Conservation (phyloP, 1,140 invertebrate species). For the Achroia grisella region DNA sequence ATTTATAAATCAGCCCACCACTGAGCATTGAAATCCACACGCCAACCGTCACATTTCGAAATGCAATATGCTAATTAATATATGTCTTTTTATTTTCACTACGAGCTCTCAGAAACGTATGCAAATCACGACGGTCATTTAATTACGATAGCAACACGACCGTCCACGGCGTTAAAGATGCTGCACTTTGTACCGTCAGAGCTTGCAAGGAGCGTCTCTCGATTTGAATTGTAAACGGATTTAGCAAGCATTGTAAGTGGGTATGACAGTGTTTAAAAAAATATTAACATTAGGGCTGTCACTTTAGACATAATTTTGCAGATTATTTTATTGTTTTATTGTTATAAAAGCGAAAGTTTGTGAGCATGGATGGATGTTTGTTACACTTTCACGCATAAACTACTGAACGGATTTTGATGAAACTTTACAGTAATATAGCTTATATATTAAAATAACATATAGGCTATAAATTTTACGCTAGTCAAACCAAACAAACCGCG, state of each 20-base stretch:
- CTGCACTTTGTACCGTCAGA: slow-evolving; percentile 63
- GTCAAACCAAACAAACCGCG: too few species aligned
- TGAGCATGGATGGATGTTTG: too few species aligned
- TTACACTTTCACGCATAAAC: too few species aligned
- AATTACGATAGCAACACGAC: slow-evolving; percentile 66
- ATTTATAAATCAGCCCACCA: slow-evolving; percentile 51
- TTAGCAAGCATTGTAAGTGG: slow-evolving; percentile 43
- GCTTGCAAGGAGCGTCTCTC: slow-evolving; percentile 25
- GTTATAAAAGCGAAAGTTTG: too few species aligned
- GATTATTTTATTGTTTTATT: too few species aligned
- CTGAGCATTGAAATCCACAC: slow-evolving; percentile 55
- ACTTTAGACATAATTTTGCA: slow-evolving; percentile 1
- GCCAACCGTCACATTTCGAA: slow-evolving; percentile 68
- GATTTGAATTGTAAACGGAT: slow-evolving; percentile 62
- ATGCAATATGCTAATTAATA: slow-evolving; percentile 73
- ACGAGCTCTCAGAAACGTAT: slow-evolving; percentile 65
- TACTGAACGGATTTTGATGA: too few species aligned
- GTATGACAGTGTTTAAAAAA: slow-evolving; percentile 44
- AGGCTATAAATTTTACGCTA: too few species aligned
- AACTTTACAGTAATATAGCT: too few species aligned
- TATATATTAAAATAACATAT: too few species aligned
- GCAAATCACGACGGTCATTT: slow-evolving; percentile 61
- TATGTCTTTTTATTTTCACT: slow-evolving; percentile 57
- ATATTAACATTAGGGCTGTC: slow-evolving; percentile 45
- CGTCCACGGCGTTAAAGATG: slow-evolving; percentile 59